Percentiles rank a stretch among this genome's conserved stretches.
Evolutionary conservation across 2,797 vertebrate species (phyloP).

Genomic region (Alca torda): DNA sequence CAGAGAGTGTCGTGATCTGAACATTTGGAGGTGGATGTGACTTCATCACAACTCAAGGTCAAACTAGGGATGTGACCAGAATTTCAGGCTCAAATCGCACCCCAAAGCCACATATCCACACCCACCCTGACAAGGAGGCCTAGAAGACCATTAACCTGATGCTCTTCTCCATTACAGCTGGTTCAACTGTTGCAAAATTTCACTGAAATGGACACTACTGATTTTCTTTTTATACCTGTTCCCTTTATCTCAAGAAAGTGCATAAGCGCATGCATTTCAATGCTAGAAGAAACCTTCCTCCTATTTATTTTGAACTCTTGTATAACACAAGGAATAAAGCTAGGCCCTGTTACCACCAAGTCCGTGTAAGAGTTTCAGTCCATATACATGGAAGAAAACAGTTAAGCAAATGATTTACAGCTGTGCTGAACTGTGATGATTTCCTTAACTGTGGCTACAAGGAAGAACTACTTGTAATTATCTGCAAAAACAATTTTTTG

Average conservation of each 20-base stretch:
- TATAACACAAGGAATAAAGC: not conserved
- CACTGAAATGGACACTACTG: not conserved
- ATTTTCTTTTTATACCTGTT: not conserved
- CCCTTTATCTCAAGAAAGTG: not conserved
- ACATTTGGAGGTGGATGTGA: not conserved
- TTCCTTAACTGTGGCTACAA: not conserved
- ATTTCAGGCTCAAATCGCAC: not conserved
- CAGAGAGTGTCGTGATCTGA: not conserved
- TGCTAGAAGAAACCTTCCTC: not conserved
- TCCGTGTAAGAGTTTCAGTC: not conserved
- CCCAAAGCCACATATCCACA: not conserved
- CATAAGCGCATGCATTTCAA: not conserved
- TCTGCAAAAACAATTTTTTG: not conserved
- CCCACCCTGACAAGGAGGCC: not conserved
- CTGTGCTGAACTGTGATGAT: not conserved
- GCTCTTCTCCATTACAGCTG: not conserved
- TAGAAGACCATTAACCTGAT: rapidly evolving
- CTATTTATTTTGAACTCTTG: not conserved
- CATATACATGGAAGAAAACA: not conserved
- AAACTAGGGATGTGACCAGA: not conserved
- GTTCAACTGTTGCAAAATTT: not conserved
- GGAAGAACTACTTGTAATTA: conserved; percentile 36
- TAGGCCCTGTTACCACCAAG: not conserved
- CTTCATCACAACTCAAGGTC: not conserved
- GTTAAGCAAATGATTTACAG: conserved; percentile 16